Conservation (phyloP, 2,113 vertebrate species). For the Syngnathus scovelli region DNA sequence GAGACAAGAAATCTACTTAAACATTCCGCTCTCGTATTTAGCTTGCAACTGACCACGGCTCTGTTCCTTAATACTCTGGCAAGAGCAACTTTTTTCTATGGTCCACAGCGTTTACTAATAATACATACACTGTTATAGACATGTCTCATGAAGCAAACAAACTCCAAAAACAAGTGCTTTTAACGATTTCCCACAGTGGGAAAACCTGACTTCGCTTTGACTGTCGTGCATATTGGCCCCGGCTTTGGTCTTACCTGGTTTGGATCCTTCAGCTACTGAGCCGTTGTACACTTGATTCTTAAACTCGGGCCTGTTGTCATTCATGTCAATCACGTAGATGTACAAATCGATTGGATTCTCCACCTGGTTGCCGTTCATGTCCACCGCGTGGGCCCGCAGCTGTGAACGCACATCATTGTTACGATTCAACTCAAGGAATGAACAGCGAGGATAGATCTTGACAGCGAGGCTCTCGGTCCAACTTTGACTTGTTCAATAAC, state of each 20-base stretch:
- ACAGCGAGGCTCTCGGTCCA: conserved; percentile 18
- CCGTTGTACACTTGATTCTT: conserved; percentile 94
- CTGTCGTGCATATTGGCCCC: not conserved
- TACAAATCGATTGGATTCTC: conserved; percentile 98
- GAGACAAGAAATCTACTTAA: conserved; percentile 49
- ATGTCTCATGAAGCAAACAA: not conserved
- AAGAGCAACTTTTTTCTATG: conserved; percentile 40
- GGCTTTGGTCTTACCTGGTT: conserved; percentile 79
- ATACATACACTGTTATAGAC: conserved; percentile 14
- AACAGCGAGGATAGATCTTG: conserved; percentile 16
- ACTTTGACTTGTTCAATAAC: conserved; percentile 45
- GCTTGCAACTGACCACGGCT: conserved; percentile 41
- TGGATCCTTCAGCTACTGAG: conserved; percentile 93
- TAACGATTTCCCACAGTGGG: not conserved
- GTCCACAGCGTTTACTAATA: conserved; percentile 50
- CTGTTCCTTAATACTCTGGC: conserved; percentile 25
- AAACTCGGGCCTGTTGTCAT: conserved; percentile 97
- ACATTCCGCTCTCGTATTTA: conserved; percentile 46
- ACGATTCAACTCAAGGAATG: not conserved
- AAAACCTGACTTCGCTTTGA: not conserved
- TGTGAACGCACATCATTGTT: conserved; percentile 51
- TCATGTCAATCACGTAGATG: conserved; percentile 99
- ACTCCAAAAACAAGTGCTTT: not conserved
- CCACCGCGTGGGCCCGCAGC: conserved; percentile 94
- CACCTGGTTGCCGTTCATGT: conserved; percentile 98